Conservation (phyloP, 53 echinoderm and acorn worm species). For the Pentamera pediparva region DNA sequence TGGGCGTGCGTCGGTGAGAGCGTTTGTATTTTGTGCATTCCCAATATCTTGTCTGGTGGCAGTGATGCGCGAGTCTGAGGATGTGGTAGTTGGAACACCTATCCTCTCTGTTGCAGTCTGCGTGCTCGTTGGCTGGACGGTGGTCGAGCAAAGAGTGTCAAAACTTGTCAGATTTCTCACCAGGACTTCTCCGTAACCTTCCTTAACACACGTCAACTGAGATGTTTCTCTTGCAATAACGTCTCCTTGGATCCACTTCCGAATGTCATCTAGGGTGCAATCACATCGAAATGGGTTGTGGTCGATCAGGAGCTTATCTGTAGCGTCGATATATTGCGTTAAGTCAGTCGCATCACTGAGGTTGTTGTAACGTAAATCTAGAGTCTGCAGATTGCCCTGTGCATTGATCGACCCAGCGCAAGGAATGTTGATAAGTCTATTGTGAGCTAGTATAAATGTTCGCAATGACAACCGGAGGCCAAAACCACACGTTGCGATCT, state of each 20-base stretch:
- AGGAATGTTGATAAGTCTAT: background rate
- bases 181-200: background rate
- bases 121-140: background rate
- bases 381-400: background rate
- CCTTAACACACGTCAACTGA: background rate
- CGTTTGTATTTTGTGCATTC: no score
- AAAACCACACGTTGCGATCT: background rate
- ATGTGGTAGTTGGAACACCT: background rate
- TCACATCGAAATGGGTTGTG: background rate
- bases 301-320: slow-evolving; percentile 4
- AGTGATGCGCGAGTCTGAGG: no score
- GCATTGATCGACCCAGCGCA: background rate
- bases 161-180: background rate
- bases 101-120: background rate
- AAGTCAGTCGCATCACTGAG: slow-evolving; percentile 1
- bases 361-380: slow-evolving; percentile 7
- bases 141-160: background rate
- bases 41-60: no score
- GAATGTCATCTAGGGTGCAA: background rate
- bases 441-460: background rate
- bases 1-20: no score
- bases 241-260: background rate
- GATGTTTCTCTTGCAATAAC: background rate
- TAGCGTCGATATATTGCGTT: background rate
- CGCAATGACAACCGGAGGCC: no score